Conservation (phyloP, 2,113 vertebrate genomes). For the Sylvietta virens region DNA sequence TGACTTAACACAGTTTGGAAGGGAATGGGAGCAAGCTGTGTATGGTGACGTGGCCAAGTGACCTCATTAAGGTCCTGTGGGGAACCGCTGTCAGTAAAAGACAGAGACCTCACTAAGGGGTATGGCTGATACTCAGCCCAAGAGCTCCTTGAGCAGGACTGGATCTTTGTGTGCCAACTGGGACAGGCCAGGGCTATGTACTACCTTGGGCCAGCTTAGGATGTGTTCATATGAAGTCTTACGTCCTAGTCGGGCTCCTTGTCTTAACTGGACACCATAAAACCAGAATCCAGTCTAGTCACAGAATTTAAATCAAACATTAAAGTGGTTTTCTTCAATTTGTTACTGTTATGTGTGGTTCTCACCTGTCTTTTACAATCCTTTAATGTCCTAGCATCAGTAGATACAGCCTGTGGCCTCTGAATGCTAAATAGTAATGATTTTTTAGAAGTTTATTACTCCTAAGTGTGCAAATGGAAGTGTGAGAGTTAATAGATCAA, state of each 20-base stretch:
- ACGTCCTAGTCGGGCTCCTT: neutral
- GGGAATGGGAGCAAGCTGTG: neutral
- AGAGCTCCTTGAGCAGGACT: neutral
- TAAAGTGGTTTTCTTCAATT: neutral
- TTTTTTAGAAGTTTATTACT: neutral
- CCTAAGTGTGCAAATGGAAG: neutral
- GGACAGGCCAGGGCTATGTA: neutral
- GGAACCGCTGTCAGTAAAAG: fast-evolving
- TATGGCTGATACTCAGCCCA: neutral
- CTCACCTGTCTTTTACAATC: neutral
- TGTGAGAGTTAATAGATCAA: neutral
- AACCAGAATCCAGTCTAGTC: neutral
- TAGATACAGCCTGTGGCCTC: neutral
- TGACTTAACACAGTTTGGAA: neutral
- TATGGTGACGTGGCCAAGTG: neutral
- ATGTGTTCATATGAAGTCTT: neutral
- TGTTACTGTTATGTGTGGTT: neutral
- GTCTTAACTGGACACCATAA: neutral
- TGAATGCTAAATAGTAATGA: neutral
- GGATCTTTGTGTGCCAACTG: neutral
- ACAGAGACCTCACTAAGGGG: neutral
- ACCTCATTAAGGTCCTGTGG: neutral
- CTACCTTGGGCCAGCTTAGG: neutral
- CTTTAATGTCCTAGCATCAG: neutral
- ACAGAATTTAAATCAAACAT: neutral